These are phyloP conservation scores for Lonchura striata DNA, from an alignment of 2,113 vertebrate genomes.

Conservation along the genomic window DNA sequence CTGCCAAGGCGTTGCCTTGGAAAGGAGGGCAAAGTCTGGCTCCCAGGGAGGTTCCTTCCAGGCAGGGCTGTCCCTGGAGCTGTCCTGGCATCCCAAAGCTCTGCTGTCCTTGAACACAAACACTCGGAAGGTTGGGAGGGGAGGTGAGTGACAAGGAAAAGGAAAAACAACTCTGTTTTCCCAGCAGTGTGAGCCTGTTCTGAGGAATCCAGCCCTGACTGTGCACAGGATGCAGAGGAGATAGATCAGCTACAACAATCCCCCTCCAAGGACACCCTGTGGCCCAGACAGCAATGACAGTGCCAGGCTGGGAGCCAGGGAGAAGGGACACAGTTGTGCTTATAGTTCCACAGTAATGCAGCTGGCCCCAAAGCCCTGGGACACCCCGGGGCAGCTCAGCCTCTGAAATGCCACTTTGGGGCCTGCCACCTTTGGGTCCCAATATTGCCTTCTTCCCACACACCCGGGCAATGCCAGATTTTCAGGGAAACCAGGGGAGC, in stretches of 20 bases:
- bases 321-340: not conserved
- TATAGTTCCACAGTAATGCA: not conserved
- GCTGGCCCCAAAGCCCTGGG: not conserved
- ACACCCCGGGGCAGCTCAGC: not conserved
- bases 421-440: not conserved
- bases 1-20: not conserved
- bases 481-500: not conserved
- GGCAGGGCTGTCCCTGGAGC: not conserved
- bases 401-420: rapidly evolving
- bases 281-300: rapidly evolving
- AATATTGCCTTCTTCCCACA: not conserved
- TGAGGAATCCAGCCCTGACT: not conserved
- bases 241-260: not conserved
- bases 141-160: not conserved
- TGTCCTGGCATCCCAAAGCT: not conserved
- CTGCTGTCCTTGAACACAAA: not conserved
- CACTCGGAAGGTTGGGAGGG: not conserved
- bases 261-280: not conserved
- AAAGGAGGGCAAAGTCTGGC: not conserved
- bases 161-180: not conserved
- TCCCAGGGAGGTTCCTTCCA: not conserved
- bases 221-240: not conserved
- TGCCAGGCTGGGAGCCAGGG: not conserved
- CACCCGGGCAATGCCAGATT: rapidly evolving
- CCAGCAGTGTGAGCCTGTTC: not conserved